Evolutionary conservation across 1,140 invertebrate species (phyloP), one percentile per base, ranked within the genome.

Genomic region (Latrodectus geometricus): DNA sequence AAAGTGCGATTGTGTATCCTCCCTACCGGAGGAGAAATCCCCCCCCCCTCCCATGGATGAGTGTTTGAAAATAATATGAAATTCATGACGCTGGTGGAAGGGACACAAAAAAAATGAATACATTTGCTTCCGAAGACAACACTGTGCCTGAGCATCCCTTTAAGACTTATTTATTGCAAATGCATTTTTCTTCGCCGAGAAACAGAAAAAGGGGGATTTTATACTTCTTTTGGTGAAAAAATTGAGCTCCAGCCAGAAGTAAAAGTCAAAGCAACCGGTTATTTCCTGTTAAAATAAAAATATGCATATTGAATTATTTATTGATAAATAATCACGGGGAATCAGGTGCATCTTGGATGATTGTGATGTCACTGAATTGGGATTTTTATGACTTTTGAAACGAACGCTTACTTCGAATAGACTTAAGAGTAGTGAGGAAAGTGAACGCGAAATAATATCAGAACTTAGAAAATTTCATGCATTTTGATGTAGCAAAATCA

Each of bases 161-260:
- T 81, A 81, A 81, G 81, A 83, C 82, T 75, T 75, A 86, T 86
- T 86, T 86, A 78, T 86, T 20, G 75, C 68, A 50, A 21, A 68
- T 69, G 78, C 17, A 9, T 4, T 35, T 9, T 35, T 4, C 1
- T 70, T 1, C 9, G 9, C 17, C 54, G 8, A 11, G 11, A 14
- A 14, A 61, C 11, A 11, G 11, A 61, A 17, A 61, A 17, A 61
- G 54, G 54, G 54, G 17, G 54, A 11, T 61, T 61, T 11, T 61
- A 17, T 14, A 17, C 17, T 61, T 61, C 54, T 14, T 61, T 14
- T 61, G 11, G 54, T 8, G 17, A 14, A 14, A 14, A 0, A 61
- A 17, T 61, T 11, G n/a, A n/a, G n/a, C n/a, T n/a, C n/a, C n/a
- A n/a, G n/a, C 8, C 11, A 11, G 54, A 14, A 17, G 54, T 14